Evolutionary conservation across 2,797 vertebrate genomes (phyloP), one percentile per base, ranked within the genome.

Genomic region (Phylloscopus collybita): DNA sequence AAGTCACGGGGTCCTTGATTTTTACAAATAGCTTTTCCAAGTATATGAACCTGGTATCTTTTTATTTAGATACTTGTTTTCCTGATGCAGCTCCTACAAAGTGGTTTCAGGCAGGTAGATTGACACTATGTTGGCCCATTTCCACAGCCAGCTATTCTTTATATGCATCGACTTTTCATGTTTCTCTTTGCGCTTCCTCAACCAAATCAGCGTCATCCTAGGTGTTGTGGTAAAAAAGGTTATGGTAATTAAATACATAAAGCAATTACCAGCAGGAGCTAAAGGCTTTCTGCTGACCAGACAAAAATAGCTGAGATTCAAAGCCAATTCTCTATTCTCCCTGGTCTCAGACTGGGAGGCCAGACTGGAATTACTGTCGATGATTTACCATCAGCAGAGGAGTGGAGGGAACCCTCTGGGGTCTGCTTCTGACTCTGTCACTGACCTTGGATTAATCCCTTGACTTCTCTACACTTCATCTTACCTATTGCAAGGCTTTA

Each of bases 381-480:
- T 93, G 92, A 96, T 95, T 96, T 95, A 93, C 60, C 36, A 82
- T 42, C 44, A 80, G 61, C 67, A 71, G 30, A 89, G 27, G 34
- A 91, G 36, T 4, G 6, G 60, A 88, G 73, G 51, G 66, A 93
- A 92, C 18, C 23, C 86, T 71, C 86, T 30, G 36, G 49, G 73
- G 92, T 50, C 56, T 86, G 56, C 29, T 84, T 34, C 19, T 90
- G 82, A 64, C 73, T 81, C 80, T 75, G 70, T 29, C 73, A 54
- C 29, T 80, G 92, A 94, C 90, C 92, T 94, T 93, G 80, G 25
- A 75, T 86, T 85, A 93, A 81, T 88, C 70, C 36, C 73, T 92
- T 96, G 95, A 94, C 92, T 93, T 90, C 62, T 72, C 32, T 62
- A 42, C 2, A 6, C 64, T 96, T 95, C 87, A 88, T 94, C 76